Conservation (phyloP, 2,113 vertebrate genomes). For the Crypturellus undulatus region DNA sequence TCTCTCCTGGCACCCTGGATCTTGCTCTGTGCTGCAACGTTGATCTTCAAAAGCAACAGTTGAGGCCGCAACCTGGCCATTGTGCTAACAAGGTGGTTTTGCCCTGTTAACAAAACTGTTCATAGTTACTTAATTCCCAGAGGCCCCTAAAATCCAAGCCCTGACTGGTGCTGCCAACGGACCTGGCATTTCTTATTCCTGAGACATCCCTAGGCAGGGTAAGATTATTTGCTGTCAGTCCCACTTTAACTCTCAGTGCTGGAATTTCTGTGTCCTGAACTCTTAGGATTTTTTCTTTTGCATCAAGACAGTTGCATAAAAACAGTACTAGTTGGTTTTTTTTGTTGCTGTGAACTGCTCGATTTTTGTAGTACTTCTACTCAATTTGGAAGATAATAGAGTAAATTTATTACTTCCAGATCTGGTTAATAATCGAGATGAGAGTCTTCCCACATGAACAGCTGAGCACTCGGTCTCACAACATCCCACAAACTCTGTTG, state of each 20-base stretch:
- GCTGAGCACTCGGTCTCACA: no score
- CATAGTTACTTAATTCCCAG: rapidly evolving
- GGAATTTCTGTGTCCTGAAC: background rate
- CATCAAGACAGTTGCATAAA: no score
- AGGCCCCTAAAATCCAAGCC: background rate
- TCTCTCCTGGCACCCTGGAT: rapidly evolving
- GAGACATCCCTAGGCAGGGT: rapidly evolving
- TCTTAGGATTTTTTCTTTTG: no score
- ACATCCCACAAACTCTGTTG: background rate
- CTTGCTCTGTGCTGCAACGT: background rate
- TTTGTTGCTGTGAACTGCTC: background rate
- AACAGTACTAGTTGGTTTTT: no score
- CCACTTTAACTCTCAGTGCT: rapidly evolving
- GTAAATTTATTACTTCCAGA: rapidly evolving
- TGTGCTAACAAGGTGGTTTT: rapidly evolving
- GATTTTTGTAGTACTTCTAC: background rate
- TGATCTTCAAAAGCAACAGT: rapidly evolving
- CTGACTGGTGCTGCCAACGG: background rate
- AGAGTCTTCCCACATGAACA: background rate
- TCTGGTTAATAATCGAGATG: background rate
- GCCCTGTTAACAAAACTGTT: background rate
- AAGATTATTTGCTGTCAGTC: rapidly evolving
- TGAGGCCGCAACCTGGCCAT: rapidly evolving
- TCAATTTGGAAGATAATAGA: background rate
- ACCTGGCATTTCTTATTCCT: background rate